phyloP scores from a whole-genome alignment of 1,140 invertebrate genomes.

The Camponotus pennsylvanicus region DNA sequence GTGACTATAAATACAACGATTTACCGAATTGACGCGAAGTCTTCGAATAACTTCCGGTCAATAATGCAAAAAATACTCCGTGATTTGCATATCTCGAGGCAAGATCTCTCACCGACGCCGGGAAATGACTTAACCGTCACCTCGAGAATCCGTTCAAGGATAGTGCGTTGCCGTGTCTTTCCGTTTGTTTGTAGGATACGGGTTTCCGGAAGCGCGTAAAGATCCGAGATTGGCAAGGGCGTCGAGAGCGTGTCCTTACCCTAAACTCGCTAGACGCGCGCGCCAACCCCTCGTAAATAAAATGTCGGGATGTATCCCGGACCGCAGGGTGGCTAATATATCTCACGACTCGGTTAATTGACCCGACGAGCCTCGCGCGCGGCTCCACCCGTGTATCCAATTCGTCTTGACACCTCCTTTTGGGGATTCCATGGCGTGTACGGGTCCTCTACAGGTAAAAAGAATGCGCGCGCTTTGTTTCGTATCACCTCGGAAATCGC shows the following conservation, averaged over 20 bases:
- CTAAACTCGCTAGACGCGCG: constrained; percentile 44
- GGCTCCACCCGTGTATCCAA: constrained; percentile 70
- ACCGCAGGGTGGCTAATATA: constrained; percentile 76
- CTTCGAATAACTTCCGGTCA: not conserved
- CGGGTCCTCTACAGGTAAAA: constrained; percentile 56
- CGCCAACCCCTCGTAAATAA: constrained; percentile 76
- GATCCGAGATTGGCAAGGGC: constrained; percentile 76
- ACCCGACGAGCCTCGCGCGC: constrained; percentile 67
- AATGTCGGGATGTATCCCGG: constrained; percentile 68
- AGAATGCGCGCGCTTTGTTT: constrained; percentile 67
- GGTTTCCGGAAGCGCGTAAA: constrained; percentile 83
- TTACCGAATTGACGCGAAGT: not conserved
- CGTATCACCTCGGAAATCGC: constrained; percentile 63
- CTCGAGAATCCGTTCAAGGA: not conserved
- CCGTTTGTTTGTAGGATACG: constrained; percentile 72
- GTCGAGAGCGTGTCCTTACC: constrained; percentile 51
- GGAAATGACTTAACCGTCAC: not conserved
- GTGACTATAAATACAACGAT: not conserved
- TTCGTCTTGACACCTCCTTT: constrained; percentile 73
- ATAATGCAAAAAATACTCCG: not conserved
- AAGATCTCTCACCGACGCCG: constrained; percentile 23
- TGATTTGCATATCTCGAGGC: constrained; percentile 9
- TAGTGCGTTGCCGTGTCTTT: not conserved
- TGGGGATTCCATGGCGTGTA: constrained; percentile 61
- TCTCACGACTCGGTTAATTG: constrained; percentile 80